phyloP scores from a whole-genome alignment of 2,797 vertebrate genomes.

The Botia kubotai region DNA sequence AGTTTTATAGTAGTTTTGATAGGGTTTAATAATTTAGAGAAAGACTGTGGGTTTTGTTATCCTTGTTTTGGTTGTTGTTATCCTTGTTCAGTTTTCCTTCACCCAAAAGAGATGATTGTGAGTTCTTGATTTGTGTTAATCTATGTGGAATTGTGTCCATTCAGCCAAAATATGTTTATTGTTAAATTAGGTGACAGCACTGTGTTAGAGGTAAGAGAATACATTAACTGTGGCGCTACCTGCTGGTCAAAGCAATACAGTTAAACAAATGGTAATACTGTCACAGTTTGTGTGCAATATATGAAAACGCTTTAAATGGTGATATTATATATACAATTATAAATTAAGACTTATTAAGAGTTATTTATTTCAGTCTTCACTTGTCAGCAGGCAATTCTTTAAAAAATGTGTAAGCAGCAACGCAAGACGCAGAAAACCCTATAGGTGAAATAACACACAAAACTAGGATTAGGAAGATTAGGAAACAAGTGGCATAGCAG shows the following conservation, averaged over 20 bases:
- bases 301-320: neutral
- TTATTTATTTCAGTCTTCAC: conserved; percentile 5
- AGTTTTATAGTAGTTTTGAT: neutral
- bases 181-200: neutral
- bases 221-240: neutral
- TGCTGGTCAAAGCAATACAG: neutral
- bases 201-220: conserved; percentile 3
- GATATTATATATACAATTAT: neutral
- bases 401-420: neutral
- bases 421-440: neutral
- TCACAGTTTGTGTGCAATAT: neutral
- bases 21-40: conserved; percentile 5
- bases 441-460: too few species aligned
- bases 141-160: neutral
- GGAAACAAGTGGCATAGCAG: too few species aligned
- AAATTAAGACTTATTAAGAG: neutral
- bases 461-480: too few species aligned
- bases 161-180: neutral
- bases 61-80: neutral
- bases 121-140: neutral
- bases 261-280: neutral
- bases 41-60: neutral
- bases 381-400: neutral
- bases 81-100: neutral
- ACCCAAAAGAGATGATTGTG: neutral